These are phyloP conservation scores for Armadillidium nasatum DNA, from an alignment of 1,140 invertebrate species.

Conservation along the genomic window DNA sequence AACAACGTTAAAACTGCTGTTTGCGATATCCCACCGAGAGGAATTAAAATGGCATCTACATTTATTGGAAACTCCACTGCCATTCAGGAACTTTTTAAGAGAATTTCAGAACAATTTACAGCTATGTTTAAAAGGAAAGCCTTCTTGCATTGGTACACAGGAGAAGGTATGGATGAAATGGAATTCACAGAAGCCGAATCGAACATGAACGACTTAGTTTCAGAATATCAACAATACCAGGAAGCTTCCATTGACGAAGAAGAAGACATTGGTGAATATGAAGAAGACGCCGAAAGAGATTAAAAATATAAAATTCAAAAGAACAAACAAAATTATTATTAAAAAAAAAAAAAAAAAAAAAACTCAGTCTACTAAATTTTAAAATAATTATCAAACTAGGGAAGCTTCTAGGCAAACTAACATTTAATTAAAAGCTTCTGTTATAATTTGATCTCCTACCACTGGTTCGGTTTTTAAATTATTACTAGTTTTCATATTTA, in stretches of 20 bases:
- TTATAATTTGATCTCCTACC: constrained; percentile 3
- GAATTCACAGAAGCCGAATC: constrained; percentile 67
- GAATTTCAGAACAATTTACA: constrained; percentile 73
- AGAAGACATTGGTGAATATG: constrained; percentile 71
- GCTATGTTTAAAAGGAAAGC: constrained; percentile 89
- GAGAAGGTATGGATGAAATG: constrained; percentile 60
- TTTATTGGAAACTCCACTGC: constrained; percentile 67
- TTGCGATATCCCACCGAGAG: constrained; percentile 65
- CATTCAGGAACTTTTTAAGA: constrained; percentile 63
- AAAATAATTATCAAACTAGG: not conserved
- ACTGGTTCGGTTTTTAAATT: not conserved
- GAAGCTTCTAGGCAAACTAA: constrained; percentile 6
- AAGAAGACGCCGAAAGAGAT: constrained; percentile 53
- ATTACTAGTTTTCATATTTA: not conserved
- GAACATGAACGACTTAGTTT: constrained; percentile 80
- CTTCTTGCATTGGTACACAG: constrained; percentile 86
- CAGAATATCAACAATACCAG: constrained; percentile 90
- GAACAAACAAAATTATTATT: too few relatives aligned
- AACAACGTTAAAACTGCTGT: constrained; percentile 62
- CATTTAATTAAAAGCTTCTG: constrained; percentile 7
- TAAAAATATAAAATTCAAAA: not conserved
- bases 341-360: not conserved
- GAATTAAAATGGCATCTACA: constrained; percentile 64
- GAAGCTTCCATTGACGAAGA: constrained; percentile 76
- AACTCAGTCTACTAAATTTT: not conserved